Evolutionary conservation across 2,888 invertebrate species (phyloP), one percentile per base, ranked within the genome.

Genomic region (Scaptomyza caliginosa): DNA sequence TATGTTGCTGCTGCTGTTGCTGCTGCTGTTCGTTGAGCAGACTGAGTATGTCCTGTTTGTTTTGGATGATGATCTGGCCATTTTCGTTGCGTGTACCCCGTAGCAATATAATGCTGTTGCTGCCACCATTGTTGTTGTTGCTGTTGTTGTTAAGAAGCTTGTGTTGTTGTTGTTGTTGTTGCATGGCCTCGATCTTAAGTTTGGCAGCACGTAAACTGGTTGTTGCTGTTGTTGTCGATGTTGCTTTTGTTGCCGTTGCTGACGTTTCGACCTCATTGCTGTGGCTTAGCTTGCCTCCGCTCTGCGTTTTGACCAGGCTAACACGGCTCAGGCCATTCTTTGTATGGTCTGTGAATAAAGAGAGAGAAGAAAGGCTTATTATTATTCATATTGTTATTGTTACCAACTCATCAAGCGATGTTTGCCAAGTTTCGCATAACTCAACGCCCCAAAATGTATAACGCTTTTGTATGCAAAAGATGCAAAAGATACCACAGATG

Each of bases 61-160:
- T 91, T 76, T 92, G 91, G 67, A 92, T 90, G 62, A 91, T 91
- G 74, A 91, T 91, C 86, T 91, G 91, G 52, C 91, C 91, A 82
- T 91, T 91, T 76, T 91, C 91, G 49, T 91, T 90, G 68, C 91
- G 90, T 54, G 91, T 89, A 55, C 91, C 91, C 57, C 91, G 91
- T 80, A 92, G 77, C 67, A 92, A 86, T 40, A 91, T 91, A 48
- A 92, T 91, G 72, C 91, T 91, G 77, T 86, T 77, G 58, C 86
- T 88, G 67, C 67, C 80, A 81, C 60, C 82, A 80, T 19, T 76
- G 71, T 42, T 63, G 60, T 16, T 34, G 81, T 48, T 80, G 76
- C 17, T 78, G 77, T 23, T 81, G 83, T 45, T 84, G 88, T 43
- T 45, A n/a, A 45, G 45, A 5, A 45, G 45, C n/a, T 45, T 45